Evolutionary conservation across 2,797 vertebrate genomes (phyloP).

Genomic region (Typhlichthys eigenmanni): DNA sequence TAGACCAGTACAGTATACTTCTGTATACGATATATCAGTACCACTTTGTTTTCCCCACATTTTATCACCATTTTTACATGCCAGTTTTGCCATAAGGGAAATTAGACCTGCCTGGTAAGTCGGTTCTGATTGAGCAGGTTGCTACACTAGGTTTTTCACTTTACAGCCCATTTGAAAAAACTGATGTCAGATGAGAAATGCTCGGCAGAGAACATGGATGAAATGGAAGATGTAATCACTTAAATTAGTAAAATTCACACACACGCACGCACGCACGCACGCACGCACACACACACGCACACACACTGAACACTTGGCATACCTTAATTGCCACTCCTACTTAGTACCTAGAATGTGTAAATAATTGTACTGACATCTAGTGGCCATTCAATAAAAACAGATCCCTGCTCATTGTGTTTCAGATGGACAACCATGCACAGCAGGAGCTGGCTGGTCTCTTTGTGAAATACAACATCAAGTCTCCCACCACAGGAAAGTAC

Average conservation of each 20-base stretch:
- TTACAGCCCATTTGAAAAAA: conserved; percentile 92
- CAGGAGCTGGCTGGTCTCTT: conserved; percentile 91
- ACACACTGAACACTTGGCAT: too few relatives aligned
- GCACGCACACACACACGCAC: too few relatives aligned
- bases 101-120: background rate
- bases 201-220: conserved; percentile 86
- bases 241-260: conserved; percentile 76
- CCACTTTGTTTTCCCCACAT: too few relatives aligned
- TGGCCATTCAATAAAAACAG: background rate
- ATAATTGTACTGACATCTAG: too few relatives aligned
- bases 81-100: too few relatives aligned
- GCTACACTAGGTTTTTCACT: too few relatives aligned
- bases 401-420: conserved; percentile 1
- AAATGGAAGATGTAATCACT: conserved; percentile 92
- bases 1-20: too few relatives aligned
- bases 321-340: too few relatives aligned
- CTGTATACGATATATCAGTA: too few relatives aligned
- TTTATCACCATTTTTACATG: too few relatives aligned
- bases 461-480: conserved; percentile 95
- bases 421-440: conserved; percentile 96
- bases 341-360: background rate
- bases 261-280: too few relatives aligned
- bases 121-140: too few relatives aligned
- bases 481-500: conserved; percentile 93
- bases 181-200: conserved; percentile 98